Evolutionary conservation across 1,140 invertebrate genomes (phyloP).

Genomic region (Neodiprion lecontei): DNA sequence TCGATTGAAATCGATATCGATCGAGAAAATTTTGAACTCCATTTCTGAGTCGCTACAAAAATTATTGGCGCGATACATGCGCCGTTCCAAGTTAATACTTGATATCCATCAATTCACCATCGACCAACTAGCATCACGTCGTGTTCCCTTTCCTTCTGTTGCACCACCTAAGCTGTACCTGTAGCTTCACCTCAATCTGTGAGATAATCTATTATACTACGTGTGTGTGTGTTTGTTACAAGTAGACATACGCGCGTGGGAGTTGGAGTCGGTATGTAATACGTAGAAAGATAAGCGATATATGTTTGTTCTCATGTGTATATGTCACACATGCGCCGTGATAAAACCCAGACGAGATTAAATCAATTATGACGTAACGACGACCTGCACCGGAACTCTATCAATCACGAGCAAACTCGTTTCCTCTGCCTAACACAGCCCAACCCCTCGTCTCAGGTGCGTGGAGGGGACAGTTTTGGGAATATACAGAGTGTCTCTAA

Average conservation of each 20-base stretch:
- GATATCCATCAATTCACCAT: too few species aligned
- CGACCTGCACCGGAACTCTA: constrained; percentile 4
- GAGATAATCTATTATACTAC: constrained; percentile 44
- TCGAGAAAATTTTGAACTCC: too few species aligned
- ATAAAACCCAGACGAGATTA: constrained; percentile 4
- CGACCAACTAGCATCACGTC: too few species aligned
- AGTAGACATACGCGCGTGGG: not conserved
- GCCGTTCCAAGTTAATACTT: too few species aligned
- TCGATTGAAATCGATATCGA: too few species aligned
- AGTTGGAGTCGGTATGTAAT: not conserved
- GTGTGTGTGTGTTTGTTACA: constrained; percentile 9
- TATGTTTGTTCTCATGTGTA: not conserved
- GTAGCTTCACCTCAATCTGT: constrained; percentile 24
- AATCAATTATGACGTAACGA: not conserved
- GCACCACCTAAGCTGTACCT: constrained; percentile 22
- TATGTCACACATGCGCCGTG: not conserved
- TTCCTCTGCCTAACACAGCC: not conserved
- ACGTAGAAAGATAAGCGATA: not conserved
- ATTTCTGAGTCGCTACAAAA: too few species aligned
- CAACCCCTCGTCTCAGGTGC: not conserved
- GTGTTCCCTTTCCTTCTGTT: constrained; percentile 24
- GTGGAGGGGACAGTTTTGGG: constrained; percentile 7
- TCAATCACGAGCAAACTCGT: not conserved
- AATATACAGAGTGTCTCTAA: not conserved
- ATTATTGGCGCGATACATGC: too few species aligned